Evolutionary conservation across 2,113 vertebrate species (phyloP).

Genomic region (Gallinago undulata): DNA sequence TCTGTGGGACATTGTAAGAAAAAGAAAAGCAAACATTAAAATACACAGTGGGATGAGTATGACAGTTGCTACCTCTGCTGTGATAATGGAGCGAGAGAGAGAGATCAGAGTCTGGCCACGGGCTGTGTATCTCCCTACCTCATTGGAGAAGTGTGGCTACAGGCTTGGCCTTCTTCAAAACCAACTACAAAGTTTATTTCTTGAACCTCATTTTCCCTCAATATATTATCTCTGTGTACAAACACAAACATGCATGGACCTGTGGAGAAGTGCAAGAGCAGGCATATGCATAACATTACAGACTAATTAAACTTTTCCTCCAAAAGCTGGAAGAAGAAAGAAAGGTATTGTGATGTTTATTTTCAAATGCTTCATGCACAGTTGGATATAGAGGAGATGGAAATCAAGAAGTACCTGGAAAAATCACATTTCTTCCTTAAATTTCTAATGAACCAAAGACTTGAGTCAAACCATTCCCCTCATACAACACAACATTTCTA

Average conservation of each 20-base stretch:
- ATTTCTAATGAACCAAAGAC: neutral
- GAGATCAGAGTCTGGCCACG: neutral
- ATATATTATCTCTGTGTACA: neutral
- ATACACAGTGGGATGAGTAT: neutral
- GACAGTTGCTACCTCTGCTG: neutral
- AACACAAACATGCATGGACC: neutral
- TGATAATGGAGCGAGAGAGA: neutral
- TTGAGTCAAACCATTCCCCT: neutral
- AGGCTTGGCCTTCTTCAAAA: neutral
- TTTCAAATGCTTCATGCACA: neutral
- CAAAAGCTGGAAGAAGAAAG: neutral
- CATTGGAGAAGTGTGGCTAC: neutral
- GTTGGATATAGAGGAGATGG: neutral
- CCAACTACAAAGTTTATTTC: neutral
- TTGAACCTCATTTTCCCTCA: neutral
- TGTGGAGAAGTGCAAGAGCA: neutral
- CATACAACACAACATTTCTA: neutral
- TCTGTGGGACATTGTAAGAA: neutral
- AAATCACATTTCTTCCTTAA: neutral
- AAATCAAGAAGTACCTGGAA: neutral
- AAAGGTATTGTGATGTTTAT: neutral
- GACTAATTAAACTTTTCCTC: neutral
- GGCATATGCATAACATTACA: neutral
- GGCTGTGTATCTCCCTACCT: neutral
- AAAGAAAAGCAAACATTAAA: constrained; percentile 40